A percentile compares a stretch with the other conserved stretches of the same genome.
These are phyloP conservation scores for Scaptodrosophila latifasciaeformis DNA, from an alignment of 2,888 invertebrate genomes.

Conservation along the genomic window DNA sequence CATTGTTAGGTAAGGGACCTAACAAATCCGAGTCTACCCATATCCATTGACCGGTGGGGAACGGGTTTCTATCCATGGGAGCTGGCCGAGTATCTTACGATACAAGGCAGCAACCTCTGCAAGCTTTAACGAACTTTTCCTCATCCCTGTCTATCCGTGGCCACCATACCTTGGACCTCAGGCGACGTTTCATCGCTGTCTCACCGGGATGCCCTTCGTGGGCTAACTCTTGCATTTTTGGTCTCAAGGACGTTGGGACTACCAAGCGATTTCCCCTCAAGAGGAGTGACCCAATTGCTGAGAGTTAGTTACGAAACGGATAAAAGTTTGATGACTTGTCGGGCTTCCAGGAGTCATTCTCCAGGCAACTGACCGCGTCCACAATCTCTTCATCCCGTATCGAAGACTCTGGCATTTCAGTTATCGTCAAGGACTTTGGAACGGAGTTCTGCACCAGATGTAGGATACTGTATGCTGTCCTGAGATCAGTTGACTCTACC, in stretches of 20 bases:
- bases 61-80: not conserved
- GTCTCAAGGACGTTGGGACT: slow-evolving; percentile 7
- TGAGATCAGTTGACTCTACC: not conserved
- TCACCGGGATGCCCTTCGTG: slow-evolving; percentile 23
- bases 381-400: not conserved
- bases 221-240: slow-evolving; percentile 3
- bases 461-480: slow-evolving; percentile 20
- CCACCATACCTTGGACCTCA: slow-evolving; percentile 7
- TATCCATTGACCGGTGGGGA: not conserved
- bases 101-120: slow-evolving; percentile 6
- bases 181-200: slow-evolving; percentile 13
- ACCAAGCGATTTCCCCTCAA: slow-evolving; percentile 11
- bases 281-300: slow-evolving; percentile 3
- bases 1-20: slow-evolving; percentile 1
- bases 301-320: slow-evolving; percentile 8
- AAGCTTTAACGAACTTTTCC: slow-evolving; percentile 6
- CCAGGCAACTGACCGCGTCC: not conserved
- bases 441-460: slow-evolving; percentile 15
- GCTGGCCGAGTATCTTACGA: slow-evolving; percentile 6
- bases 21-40: slow-evolving; percentile 3
- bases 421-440: slow-evolving; percentile 19
- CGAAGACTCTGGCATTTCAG: slow-evolving; percentile 17
- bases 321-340: not conserved
- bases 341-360: not conserved
- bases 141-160: slow-evolving; percentile 5